Base-by-base conservation (phyloP, 2,888 invertebrate species). In the Drosophila testacea region DNA sequence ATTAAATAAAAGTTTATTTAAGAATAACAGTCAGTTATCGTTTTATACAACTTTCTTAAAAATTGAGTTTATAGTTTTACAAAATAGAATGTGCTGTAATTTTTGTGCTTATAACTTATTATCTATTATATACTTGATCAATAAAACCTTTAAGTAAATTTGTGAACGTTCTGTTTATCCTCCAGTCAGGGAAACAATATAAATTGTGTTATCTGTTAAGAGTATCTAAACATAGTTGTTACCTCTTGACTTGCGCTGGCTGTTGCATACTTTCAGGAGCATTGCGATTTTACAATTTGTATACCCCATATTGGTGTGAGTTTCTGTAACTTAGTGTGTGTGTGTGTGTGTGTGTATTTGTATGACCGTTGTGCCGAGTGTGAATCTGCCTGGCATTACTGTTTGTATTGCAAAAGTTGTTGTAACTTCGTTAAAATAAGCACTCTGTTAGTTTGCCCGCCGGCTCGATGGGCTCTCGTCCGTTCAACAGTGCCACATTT, bases 341-440 rank as follows among this genome's bases (percentile, higher is more conserved):
- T 39, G 32, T 54, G 41, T 62, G 48, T 55, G 63, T 46, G 52
- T 46, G 50, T n/a, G n/a, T n/a, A 54, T 66, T 55, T 62, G 71
- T 69, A 60, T 59, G 54, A 57, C 70, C 64, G 79, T 88, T 88
- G 83, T 83, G 73, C 71, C 56, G 76, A 88, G 83, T 83, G 83
- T 83, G 83, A 83, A 83, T 83, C 89, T 88, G 88, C 84, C 87
- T 77, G 72, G 89, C 73, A 86, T 86, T 83, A 88, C 79, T 80
- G 89, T 89, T 89, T 86, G 86, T 88, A 88, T 89, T 85, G 86
- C 76, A 68, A 81, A 89, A 83, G 89, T 83, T 88, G 83, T 83
- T 88, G 88, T 85, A 86, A 86, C 89, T 86, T 86, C 86, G 89
- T 86, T 89, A 86, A 89, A 88, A 83, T 89, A 85, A 89, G 89